These are phyloP conservation scores for Lasioglossum baleicum DNA, from an alignment of 1,140 invertebrate species.

Conservation along the genomic window DNA sequence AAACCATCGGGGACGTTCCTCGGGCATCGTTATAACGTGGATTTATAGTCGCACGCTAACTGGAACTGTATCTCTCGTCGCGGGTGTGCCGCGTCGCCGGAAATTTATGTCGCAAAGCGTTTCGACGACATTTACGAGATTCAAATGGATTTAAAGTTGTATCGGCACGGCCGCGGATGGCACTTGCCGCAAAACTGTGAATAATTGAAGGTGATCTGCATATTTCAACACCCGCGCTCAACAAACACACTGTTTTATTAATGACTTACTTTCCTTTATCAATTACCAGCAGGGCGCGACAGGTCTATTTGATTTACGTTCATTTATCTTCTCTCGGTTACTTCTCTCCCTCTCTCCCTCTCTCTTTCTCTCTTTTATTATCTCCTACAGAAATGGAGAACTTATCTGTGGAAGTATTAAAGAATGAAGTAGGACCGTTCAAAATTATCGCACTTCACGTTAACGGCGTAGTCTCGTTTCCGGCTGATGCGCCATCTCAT, in stretches of 20 bases:
- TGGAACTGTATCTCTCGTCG: slow-evolving; percentile 24
- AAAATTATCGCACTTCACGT: too few relatives aligned
- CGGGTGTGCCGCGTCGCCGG: not conserved
- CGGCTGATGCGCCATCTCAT: too few relatives aligned
- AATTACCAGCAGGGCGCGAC: not conserved
- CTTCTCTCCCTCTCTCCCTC: too few relatives aligned
- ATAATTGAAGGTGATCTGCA: slow-evolving; percentile 30
- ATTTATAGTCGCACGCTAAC: slow-evolving; percentile 43
- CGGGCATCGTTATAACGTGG: slow-evolving; percentile 20
- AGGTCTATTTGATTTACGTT: not conserved
- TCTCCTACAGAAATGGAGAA: too few relatives aligned
- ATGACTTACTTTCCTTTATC: not conserved
- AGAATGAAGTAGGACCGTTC: too few relatives aligned
- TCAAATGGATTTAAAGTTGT: slow-evolving; percentile 60
- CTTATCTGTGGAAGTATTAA: too few relatives aligned
- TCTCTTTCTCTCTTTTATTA: too few relatives aligned
- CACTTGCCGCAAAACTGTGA: slow-evolving; percentile 7
- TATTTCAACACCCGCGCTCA: not conserved
- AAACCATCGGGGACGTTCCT: slow-evolving; percentile 34
- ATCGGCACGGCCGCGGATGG: slow-evolving; percentile 3
- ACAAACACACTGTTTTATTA: not conserved
- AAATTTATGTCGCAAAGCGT: slow-evolving; percentile 55
- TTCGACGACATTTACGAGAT: slow-evolving; percentile 62
- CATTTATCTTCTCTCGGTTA: not conserved
- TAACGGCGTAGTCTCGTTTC: too few relatives aligned